Evolutionary conservation across 2,113 vertebrate genomes (phyloP).

Genomic region (Verasper variegatus): DNA sequence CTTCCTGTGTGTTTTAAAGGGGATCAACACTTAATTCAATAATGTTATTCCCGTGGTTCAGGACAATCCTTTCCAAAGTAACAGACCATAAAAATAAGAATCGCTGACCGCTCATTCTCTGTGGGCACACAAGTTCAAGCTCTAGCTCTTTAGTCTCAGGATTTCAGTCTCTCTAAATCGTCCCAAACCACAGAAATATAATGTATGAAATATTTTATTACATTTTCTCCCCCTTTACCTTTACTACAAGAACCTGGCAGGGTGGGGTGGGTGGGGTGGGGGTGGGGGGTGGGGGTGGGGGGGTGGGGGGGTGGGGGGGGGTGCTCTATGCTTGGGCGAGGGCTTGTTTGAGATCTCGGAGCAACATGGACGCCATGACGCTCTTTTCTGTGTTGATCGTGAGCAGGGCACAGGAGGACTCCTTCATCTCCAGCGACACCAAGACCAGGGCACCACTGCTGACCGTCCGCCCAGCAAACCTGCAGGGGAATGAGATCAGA

Average conservation of each 20-base stretch:
- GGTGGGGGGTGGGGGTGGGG: no score
- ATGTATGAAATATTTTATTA: neutral
- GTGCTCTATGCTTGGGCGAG: constrained; percentile 87
- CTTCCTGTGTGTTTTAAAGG: constrained; percentile 14
- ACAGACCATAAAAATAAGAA: no score
- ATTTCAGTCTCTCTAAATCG: neutral
- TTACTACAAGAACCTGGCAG: neutral
- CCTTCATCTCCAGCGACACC: constrained; percentile 90
- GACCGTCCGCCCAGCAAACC: constrained; percentile 92
- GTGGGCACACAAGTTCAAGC: no score
- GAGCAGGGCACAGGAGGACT: constrained; percentile 84
- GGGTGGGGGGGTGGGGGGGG: no score
- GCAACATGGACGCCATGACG: constrained; percentile 94
- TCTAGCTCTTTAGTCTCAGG: no score
- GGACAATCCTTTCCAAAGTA: neutral
- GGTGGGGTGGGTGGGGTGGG: no score
- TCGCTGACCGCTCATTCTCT: no score
- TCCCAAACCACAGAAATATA: neutral
- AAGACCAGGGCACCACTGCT: constrained; percentile 91
- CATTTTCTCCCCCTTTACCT: neutral
- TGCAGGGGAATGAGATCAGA: constrained; percentile 61
- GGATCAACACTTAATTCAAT: constrained; percentile 1
- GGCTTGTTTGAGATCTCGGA: constrained; percentile 92
- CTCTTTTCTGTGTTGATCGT: constrained; percentile 95
- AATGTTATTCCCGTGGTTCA: neutral